phyloP scores from a whole-genome alignment of 2,113 vertebrate genomes.

The Galbula dea region DNA sequence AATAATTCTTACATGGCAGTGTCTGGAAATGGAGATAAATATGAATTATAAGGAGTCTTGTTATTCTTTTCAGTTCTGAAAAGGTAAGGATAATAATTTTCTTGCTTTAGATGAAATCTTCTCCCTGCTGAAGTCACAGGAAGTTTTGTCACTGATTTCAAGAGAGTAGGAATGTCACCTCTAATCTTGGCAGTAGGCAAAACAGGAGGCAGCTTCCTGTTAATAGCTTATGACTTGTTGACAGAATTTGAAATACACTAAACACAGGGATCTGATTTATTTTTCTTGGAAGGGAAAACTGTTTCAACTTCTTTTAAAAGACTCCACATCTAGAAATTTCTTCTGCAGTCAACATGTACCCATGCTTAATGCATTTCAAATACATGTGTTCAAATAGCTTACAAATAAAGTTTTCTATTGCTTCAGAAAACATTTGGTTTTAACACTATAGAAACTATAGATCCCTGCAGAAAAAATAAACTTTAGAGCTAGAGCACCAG shows the following conservation, averaged over 20 bases:
- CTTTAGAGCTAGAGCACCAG: neutral
- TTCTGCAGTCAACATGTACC: neutral
- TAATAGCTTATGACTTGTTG: slow-evolving; percentile 17
- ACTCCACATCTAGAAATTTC: neutral
- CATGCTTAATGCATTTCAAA: neutral
- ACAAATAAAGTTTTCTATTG: neutral
- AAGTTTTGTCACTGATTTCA: slow-evolving; percentile 5
- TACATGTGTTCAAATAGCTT: neutral
- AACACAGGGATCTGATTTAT: neutral
- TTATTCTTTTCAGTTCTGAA: neutral
- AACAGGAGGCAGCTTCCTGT: slow-evolving; percentile 21
- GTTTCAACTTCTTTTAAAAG: slow-evolving; percentile 24
- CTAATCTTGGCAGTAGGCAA: neutral
- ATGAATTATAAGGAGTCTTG: neutral
- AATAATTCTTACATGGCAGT: neutral
- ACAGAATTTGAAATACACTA: slow-evolving; percentile 21
- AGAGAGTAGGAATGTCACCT: neutral
- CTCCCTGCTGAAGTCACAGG: neutral
- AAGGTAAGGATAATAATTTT: neutral
- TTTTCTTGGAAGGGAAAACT: slow-evolving; percentile 14
- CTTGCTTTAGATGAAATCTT: neutral
- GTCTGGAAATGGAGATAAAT: neutral
- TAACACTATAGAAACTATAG: neutral
- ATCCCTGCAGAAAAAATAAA: neutral
- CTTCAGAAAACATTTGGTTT: slow-evolving; percentile 19